Conservation (phyloP, 2,888 invertebrate species). For the Proisotoma minuta region DNA sequence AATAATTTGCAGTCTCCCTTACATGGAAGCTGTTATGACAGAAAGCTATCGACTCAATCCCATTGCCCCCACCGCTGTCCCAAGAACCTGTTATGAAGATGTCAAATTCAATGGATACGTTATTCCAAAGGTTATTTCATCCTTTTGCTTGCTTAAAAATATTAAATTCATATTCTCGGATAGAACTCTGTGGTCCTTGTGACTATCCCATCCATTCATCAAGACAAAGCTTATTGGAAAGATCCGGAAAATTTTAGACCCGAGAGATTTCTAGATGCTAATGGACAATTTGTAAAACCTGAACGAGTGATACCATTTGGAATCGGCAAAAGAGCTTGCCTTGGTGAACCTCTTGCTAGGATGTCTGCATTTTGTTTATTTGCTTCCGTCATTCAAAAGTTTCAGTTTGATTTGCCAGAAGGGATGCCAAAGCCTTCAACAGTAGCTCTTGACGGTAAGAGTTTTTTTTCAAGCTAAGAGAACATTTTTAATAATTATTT, state of each 20-base stretch:
- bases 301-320: slow-evolving; percentile 47
- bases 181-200: slow-evolving; percentile 38
- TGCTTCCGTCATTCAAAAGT: slow-evolving; percentile 33
- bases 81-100: slow-evolving; percentile 56
- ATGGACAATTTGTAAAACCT: slow-evolving; percentile 40
- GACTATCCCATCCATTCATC: slow-evolving; percentile 41
- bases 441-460: slow-evolving; percentile 24
- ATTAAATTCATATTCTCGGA: neutral
- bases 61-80: slow-evolving; percentile 55
- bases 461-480: no score
- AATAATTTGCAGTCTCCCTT: no score
- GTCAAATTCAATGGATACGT: slow-evolving; percentile 57
- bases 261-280: slow-evolving; percentile 41
- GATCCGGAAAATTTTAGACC: no score
- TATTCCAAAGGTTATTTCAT: slow-evolving; percentile 53
- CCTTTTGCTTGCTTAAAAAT: neutral
- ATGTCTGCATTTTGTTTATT: slow-evolving; percentile 38
- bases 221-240: slow-evolving; percentile 44
- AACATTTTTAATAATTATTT: no score
- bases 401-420: slow-evolving; percentile 27
- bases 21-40: slow-evolving; percentile 56
- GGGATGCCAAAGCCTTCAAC: slow-evolving; percentile 29
- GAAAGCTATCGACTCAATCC: slow-evolving; percentile 55
- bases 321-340: slow-evolving; percentile 44
- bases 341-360: slow-evolving; percentile 41